Evolutionary conservation across 2,888 invertebrate species (phyloP).

Genomic region (Melieria crassipennis): DNA sequence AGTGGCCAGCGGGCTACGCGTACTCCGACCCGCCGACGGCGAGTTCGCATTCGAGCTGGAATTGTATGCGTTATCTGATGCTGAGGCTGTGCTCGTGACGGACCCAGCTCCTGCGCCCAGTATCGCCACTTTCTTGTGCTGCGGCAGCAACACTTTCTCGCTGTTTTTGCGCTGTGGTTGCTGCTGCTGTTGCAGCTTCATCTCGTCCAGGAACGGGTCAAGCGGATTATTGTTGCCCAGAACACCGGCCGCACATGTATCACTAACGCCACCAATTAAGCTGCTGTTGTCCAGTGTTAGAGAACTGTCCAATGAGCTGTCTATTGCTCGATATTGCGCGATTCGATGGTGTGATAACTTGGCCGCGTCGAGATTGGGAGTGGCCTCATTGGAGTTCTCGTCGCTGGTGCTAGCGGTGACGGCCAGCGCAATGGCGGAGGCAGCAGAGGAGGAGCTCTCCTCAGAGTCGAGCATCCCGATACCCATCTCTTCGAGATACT

Average conservation of each 20-base stretch:
- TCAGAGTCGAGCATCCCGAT: conserved; percentile 71
- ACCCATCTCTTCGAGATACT: conserved; percentile 69
- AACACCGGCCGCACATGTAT: conserved; percentile 41
- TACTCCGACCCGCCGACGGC: conserved; percentile 48
- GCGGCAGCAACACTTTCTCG: conserved; percentile 40
- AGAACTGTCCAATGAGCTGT: conserved; percentile 50
- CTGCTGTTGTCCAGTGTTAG: conserved; percentile 47
- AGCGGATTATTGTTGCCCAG: conserved; percentile 29
- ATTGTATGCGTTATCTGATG: conserved; percentile 21
- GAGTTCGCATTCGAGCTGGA: conserved; percentile 52
- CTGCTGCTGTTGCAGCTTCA: conserved; percentile 35
- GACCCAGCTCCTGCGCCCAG: conserved; percentile 48
- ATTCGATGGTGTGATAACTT: conserved; percentile 54
- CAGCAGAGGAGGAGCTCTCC: conserved; percentile 62
- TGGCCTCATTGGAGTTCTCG: conserved; percentile 62
- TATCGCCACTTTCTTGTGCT: conserved; percentile 55
- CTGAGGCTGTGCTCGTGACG: conserved; percentile 1
- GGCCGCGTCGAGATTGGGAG: conserved; percentile 55
- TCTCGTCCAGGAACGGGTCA: conserved; percentile 39
- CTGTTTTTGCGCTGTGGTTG: conserved; percentile 37
- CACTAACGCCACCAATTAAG: conserved; percentile 26
- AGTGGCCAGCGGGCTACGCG: conserved; percentile 61
- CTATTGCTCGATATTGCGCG: conserved; percentile 44
- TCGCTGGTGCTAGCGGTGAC: conserved; percentile 53
- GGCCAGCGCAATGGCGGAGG: conserved; percentile 54